Conservation (phyloP, 2,888 invertebrate species). For the Luperina testacea region DNA sequence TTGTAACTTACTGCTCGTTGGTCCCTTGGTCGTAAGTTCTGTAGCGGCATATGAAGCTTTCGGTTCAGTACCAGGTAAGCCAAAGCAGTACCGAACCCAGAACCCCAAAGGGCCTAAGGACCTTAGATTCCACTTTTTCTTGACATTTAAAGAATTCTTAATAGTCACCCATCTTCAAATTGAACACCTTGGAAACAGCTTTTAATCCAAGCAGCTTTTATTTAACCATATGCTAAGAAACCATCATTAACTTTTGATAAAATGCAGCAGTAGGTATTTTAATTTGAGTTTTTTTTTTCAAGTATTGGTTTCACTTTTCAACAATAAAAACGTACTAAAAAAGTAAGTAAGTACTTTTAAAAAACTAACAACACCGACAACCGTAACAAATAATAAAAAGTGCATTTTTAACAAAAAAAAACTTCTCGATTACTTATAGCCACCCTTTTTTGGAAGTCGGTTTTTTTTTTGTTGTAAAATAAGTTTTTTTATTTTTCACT, state of each 20-base stretch:
- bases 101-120: too few species aligned
- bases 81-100: too few species aligned
- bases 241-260: too few species aligned
- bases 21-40: too few species aligned
- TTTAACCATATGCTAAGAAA: too few species aligned
- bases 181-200: too few species aligned
- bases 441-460: conserved; percentile 53
- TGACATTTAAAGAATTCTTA: background rate
- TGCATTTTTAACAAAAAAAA: conserved; percentile 31
- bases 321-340: background rate
- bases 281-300: background rate
- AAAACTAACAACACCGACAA: conserved; percentile 5
- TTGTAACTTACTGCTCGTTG: too few species aligned
- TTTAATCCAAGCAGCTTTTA: background rate
- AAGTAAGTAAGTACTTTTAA: too few species aligned
- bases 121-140: too few species aligned
- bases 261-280: background rate
- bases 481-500: background rate
- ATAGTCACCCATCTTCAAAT: background rate
- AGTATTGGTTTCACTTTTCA: background rate
- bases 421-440: background rate
- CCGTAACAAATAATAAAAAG: conserved; percentile 27
- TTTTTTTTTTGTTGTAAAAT: background rate
- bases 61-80: too few species aligned
- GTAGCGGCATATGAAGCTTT: too few species aligned